Evolutionary conservation across 2,797 vertebrate species (phyloP), one percentile per base, ranked within the genome.

Genomic region (Parotocinclus haroldoi): DNA sequence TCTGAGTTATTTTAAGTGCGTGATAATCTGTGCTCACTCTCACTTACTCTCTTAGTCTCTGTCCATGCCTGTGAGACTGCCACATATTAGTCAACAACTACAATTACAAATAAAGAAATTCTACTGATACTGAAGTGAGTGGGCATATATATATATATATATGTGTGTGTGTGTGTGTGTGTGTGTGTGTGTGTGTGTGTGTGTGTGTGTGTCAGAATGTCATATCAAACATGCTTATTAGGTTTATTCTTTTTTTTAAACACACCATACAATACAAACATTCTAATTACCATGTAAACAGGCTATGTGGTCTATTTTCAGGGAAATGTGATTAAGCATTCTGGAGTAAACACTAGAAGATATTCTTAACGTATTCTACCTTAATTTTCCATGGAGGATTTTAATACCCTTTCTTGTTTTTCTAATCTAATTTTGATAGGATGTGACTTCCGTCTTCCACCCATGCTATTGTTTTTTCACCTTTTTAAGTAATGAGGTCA

Each of bases 1-100:
- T 96, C 91, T 91, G 86, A 89, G 91, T 96, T 97, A 96, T 98
- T 96, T 96, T 83, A 78, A 96, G 95, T 91, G 82, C 93, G 92
- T 92, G 95, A 98, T 98, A 96, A 95, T 95, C 91, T 87, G 83
- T 85, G 82, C 81, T 72, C 67, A 46, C 51, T 58, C 27, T 27
- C 27, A 27, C 27, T 27, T 27, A 5, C 27, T 49, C 16, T 58
- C 19, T 67, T 58, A 69, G 68, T 45, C 42, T 61, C 72, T 81
- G 78, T 76, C 74, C 45, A 76, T 39, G 65, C 82, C 69, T 62
- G 76, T 75, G 77, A 76, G 57, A 73, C 71, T 81, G 79, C 79
- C 66, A 78, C 71, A 70, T 67, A 76, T 73, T 76, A 76, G 84
- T 80, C 79, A 82, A 82, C 79, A 82, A 82, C 74, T 76, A 70